Percentiles rank a stretch among this genome's conserved stretches.
phyloP scores from a whole-genome alignment of 2,888 invertebrate genomes.

The Sesamia inferens region DNA sequence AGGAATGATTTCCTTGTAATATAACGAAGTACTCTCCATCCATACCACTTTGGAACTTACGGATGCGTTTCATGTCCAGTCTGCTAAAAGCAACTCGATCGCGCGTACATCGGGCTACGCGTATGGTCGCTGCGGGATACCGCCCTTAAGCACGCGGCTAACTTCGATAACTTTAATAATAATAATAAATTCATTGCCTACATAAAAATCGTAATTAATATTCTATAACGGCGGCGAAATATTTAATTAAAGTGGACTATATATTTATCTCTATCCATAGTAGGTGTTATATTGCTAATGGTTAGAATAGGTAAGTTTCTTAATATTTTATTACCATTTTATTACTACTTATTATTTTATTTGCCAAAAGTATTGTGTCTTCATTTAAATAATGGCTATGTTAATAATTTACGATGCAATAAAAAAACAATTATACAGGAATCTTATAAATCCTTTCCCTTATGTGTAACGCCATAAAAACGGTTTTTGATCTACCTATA shows the following conservation, averaged over 20 bases:
- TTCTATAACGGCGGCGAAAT: background rate
- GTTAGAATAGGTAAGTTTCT: slow-evolving; percentile 59
- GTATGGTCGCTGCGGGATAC: slow-evolving; percentile 68
- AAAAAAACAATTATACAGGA: slow-evolving; percentile 48
- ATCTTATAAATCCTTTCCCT: slow-evolving; percentile 11
- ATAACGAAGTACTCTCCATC: slow-evolving; percentile 71
- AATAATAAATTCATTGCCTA: slow-evolving; percentile 19
- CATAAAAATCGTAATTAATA: slow-evolving; percentile 5
- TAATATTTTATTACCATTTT: slow-evolving; percentile 50
- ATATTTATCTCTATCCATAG: slow-evolving; percentile 20
- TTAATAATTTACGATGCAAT: slow-evolving; percentile 40
- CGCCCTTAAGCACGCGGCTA: slow-evolving; percentile 70
- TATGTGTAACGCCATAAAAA: slow-evolving; percentile 18
- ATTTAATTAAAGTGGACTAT: slow-evolving; percentile 45
- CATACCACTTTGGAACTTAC: slow-evolving; percentile 75
- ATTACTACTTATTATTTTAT: slow-evolving; percentile 47
- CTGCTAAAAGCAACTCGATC: slow-evolving; percentile 81
- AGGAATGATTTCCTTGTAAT: slow-evolving; percentile 68
- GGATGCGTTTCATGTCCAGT: slow-evolving; percentile 82
- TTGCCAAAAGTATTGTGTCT: slow-evolving; percentile 33
- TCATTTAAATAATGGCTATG: slow-evolving; percentile 38
- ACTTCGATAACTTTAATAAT: slow-evolving; percentile 39
- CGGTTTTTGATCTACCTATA: slow-evolving; percentile 2
- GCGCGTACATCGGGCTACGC: slow-evolving; percentile 76
- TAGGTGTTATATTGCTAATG: slow-evolving; percentile 41